phyloP scores from a whole-genome alignment of 2,113 vertebrate species.

The Rhinichthys klamathensis region DNA sequence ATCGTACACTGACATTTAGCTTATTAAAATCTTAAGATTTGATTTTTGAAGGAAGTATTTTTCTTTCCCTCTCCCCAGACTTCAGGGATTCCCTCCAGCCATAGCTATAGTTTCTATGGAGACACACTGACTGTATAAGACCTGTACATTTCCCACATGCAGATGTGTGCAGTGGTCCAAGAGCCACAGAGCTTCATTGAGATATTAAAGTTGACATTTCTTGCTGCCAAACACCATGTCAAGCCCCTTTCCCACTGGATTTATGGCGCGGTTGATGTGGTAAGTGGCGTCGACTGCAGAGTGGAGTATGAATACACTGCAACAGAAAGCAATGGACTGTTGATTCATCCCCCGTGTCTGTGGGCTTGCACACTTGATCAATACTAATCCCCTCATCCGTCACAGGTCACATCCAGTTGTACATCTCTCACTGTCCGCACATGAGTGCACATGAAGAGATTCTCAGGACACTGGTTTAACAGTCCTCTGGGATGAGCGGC shows the following conservation, averaged over 20 bases:
- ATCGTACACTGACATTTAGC: neutral
- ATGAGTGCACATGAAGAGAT: slow-evolving; percentile 19
- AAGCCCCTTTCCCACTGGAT: slow-evolving; percentile 21
- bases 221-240: slow-evolving; percentile 22
- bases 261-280: slow-evolving; percentile 42
- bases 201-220: slow-evolving; percentile 32
- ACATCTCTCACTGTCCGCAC: slow-evolving; percentile 65
- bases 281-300: slow-evolving; percentile 30
- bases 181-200: slow-evolving; percentile 2
- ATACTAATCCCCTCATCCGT: slow-evolving; percentile 60
- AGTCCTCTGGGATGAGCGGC: slow-evolving; percentile 26
- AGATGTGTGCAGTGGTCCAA: slow-evolving; percentile 13
- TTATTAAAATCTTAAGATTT: neutral
- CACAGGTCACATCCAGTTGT: slow-evolving; percentile 47
- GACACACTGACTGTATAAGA: slow-evolving; percentile 44
- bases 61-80: neutral
- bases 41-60: neutral
- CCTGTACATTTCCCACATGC: slow-evolving; percentile 19
- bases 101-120: slow-evolving; percentile 42
- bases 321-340: slow-evolving; percentile 48
- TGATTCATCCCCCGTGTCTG: slow-evolving; percentile 52
- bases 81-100: slow-evolving; percentile 4
- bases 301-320: slow-evolving; percentile 35
- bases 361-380: slow-evolving; percentile 59
- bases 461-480: slow-evolving; percentile 11